Evolutionary conservation across 2,888 invertebrate species (phyloP), one percentile per base, ranked within the genome.

Genomic region (Machimus atricapillus): DNA sequence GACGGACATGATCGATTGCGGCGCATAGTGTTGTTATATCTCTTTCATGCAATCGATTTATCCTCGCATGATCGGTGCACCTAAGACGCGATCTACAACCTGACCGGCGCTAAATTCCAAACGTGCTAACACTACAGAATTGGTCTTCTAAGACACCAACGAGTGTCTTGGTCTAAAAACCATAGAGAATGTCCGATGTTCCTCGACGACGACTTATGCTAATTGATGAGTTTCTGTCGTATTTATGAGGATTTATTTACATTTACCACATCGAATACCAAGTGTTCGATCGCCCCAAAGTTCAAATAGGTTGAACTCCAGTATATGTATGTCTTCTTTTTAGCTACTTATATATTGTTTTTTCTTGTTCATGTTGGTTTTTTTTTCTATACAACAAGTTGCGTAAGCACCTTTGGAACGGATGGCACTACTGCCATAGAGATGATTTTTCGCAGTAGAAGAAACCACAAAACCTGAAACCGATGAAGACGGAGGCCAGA

Each of bases 181-280:
- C 66, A n/a, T n/a, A 3, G 12, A 66, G 66, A 66, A 66, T 66
- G 23, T 66, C 27, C 66, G 23, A 66, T 66, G 66, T 66, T 66
- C 27, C 66, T 19, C 66, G 12, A 66, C 66, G 27, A 66, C 27
- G 23, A 43, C 52, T 79, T 85, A 85, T 85, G 85, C 74, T 85
- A 85, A 85, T 85, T 85, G 85, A 85, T 85, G 73, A 74, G 43
- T 43, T 46, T 74, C n/a, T 40, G 85, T 74, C 85, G 19, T 9
- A 1, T 74, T 74, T 74, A 85, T 85, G 85, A 85, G 27, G 40
- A 74, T 85, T 85, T 74, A 74, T 46, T n/a, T 85, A 58, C 52
- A 46, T 4, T n/a, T 66, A 58, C 8, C 34, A 8, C 16, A n/a
- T 82, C 37, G 37, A 19, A 37, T 82, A 82, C 56, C 58, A 82